Evolutionary conservation across 2,113 vertebrate species (phyloP), one percentile per base, ranked within the genome.

Genomic region (Camarhynchus parvulus): DNA sequence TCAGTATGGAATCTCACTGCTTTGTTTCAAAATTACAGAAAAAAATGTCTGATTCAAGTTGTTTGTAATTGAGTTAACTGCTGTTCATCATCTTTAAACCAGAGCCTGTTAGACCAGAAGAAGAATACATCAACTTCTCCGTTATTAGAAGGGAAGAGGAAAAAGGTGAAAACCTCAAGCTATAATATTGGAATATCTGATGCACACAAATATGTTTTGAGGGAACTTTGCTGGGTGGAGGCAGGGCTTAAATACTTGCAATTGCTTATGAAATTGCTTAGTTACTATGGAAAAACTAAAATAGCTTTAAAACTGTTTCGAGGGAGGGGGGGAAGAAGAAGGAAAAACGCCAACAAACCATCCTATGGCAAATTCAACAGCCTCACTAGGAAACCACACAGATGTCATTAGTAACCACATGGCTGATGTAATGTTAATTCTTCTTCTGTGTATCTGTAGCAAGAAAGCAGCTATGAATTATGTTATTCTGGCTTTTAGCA

Each of bases 81-180:
- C 35, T 92, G 33, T 55, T 92, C 41, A 41, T 46, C 61, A 58
- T 58, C 82, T 95, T 94, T 82, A 67, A 59, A 87, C 24, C 84
- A 98, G 97, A 76, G 18, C 64, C 12, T 27, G 17, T 78, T 61
- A 61, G 58, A 41, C 33, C 69, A 50, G 87, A 96, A 66, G 63
- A 96, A 50, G 90, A 96, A 11, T 98, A 98, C 2, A 12, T 89
- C 63, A 94, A 79, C 47, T 77, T 96, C 22, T 6, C 72, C 25
- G 11, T 76, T 75, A 30, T 46, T 46, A 81, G 63, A 87, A 83
- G 87, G 64, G 66, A 92, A 88, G 37, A 91, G n/a, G 91, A 80
- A 87, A 80, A 89, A 91, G 96, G 97, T 97, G n/a, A 97, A 64
- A 75, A 70, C 5, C 19, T 78, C 14, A 69, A 21, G 27, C 82